These are phyloP conservation scores for Cheilosia variabilis DNA, from an alignment of 2,888 invertebrate species.

Conservation along the genomic window DNA sequence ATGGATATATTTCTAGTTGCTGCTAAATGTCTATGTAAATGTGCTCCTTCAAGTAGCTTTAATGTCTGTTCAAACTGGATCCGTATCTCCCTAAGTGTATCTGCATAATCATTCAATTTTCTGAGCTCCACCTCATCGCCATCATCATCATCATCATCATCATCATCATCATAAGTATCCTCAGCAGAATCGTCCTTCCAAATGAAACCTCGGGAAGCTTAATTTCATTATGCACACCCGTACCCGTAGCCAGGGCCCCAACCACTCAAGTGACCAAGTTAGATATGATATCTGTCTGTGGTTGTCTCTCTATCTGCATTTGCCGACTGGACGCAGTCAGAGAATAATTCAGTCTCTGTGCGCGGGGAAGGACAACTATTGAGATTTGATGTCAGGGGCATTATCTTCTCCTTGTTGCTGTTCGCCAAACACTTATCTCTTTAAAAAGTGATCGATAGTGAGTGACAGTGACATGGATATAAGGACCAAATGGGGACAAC, in stretches of 20 bases:
- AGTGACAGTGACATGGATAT: slow-evolving; percentile 42
- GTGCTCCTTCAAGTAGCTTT: slow-evolving; percentile 27
- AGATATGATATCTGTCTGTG: slow-evolving; percentile 31
- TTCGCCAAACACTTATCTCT: slow-evolving; percentile 1
- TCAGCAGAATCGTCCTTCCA: slow-evolving; percentile 42
- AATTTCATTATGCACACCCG: slow-evolving; percentile 43
- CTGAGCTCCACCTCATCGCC: neutral
- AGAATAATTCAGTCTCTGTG: slow-evolving; percentile 5
- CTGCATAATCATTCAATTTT: slow-evolving; percentile 21
- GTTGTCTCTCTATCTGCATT: neutral
- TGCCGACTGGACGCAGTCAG: slow-evolving; percentile 8
- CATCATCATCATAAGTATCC: slow-evolving; percentile 4
- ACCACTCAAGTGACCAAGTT: slow-evolving; percentile 51
- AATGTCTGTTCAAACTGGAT: slow-evolving; percentile 32
- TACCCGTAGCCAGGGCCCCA: neutral
- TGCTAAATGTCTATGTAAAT: slow-evolving; percentile 23
- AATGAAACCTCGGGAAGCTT: slow-evolving; percentile 54
- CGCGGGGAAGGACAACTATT: slow-evolving; percentile 12
- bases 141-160: neutral
- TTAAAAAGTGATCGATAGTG: slow-evolving; percentile 26
- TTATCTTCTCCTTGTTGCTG: slow-evolving; percentile 48
- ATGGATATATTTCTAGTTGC: slow-evolving; percentile 42
- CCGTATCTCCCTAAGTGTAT: slow-evolving; percentile 6
- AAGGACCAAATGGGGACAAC: slow-evolving; percentile 28
- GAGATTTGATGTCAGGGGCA: slow-evolving; percentile 58